These are phyloP conservation scores for Lottia scabra DNA, from an alignment of 2,888 invertebrate genomes.

Conservation along the genomic window DNA sequence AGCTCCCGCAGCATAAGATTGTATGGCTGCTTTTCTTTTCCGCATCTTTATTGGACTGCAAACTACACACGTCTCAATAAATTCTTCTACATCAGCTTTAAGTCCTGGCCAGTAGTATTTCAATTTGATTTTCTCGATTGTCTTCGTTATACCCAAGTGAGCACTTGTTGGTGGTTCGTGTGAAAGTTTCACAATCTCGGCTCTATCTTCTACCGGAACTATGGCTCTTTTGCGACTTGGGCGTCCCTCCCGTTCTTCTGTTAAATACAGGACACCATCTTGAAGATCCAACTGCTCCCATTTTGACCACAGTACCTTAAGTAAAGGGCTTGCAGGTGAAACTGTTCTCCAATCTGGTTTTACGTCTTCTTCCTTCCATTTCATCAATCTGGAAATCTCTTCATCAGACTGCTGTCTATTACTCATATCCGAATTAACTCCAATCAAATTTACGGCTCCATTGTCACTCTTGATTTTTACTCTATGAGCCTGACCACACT, in stretches of 20 bases:
- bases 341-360: too few species aligned
- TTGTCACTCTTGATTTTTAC: too few species aligned
- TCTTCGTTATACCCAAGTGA: background rate
- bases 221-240: background rate
- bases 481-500: background rate
- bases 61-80: conserved; percentile 9
- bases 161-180: background rate
- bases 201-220: background rate
- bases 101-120: conserved; percentile 14
- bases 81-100: conserved; percentile 6
- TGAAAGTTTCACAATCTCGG: background rate
- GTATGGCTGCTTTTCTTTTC: too few species aligned
- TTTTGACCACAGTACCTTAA: background rate
- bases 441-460: background rate
- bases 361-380: too few species aligned
- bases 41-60: too few species aligned
- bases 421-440: background rate
- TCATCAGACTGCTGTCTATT: background rate
- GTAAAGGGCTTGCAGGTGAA: background rate
- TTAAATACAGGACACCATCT: background rate
- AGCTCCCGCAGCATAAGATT: conserved; percentile 13
- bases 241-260: background rate
- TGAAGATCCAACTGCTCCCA: background rate
- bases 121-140: background rate
- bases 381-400: background rate